These are phyloP conservation scores for Macrotrachela quadricornifera DNA, from an alignment of 1,140 invertebrate genomes.

Conservation along the genomic window DNA sequence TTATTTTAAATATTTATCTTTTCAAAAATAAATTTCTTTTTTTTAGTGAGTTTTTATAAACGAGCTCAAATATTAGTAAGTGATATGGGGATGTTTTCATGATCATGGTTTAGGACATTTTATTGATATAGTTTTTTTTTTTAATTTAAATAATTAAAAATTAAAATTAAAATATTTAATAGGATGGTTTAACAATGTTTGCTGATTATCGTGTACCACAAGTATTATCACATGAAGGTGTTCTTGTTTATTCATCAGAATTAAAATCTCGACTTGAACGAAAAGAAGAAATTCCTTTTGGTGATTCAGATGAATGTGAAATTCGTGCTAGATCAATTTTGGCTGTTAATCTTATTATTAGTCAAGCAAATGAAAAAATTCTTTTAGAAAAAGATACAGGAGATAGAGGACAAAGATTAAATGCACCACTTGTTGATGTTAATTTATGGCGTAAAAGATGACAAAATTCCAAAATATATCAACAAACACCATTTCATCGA, in stretches of 20 bases:
- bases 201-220: slow-evolving; percentile 46
- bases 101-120: slow-evolving; percentile 55
- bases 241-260: slow-evolving; percentile 49
- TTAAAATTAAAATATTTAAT: too few relatives aligned
- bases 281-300: slow-evolving; percentile 38
- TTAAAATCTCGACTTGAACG: slow-evolving; percentile 45
- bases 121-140: slow-evolving; percentile 41
- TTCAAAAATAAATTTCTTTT: too few relatives aligned
- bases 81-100: slow-evolving; percentile 67
- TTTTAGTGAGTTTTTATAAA: slow-evolving; percentile 62
- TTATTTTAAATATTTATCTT: neutral
- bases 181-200: too few relatives aligned
- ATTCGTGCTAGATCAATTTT: slow-evolving; percentile 75
- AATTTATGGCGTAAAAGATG: too few relatives aligned
- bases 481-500: too few relatives aligned
- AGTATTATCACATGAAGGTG: slow-evolving; percentile 59
- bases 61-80: slow-evolving; percentile 76
- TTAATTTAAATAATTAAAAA: too few relatives aligned
- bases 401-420: too few relatives aligned
- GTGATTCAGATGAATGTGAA: slow-evolving; percentile 60
- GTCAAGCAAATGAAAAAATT: too few relatives aligned
- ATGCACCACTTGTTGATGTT: too few relatives aligned
- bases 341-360: slow-evolving; percentile 45
- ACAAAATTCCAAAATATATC: too few relatives aligned
- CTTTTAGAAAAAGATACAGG: too few relatives aligned